Conservation (phyloP, 1,140 invertebrate species). For the Euura saliciscinereae region DNA sequence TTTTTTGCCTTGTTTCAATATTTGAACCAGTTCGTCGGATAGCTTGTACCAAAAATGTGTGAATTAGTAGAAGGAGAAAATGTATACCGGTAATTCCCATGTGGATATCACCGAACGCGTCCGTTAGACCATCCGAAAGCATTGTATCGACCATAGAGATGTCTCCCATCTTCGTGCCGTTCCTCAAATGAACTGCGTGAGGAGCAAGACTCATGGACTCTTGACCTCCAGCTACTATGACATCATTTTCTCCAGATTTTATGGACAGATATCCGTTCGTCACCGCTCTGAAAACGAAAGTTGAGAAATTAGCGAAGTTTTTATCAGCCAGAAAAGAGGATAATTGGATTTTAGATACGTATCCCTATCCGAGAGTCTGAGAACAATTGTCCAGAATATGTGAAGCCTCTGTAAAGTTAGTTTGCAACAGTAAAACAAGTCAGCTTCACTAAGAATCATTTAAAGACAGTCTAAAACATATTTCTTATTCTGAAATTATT, state of each 20-base stretch:
- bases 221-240: slow-evolving; percentile 84
- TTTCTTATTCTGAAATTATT: too few species aligned
- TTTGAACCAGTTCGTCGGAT: too few species aligned
- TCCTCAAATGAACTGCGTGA: slow-evolving; percentile 72
- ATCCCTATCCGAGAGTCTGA: too few species aligned
- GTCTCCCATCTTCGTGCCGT: slow-evolving; percentile 75
- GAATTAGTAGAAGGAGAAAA: too few species aligned
- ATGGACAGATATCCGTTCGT: slow-evolving; percentile 74
- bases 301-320: slow-evolving; percentile 21
- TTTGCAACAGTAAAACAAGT: too few species aligned
- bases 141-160: slow-evolving; percentile 72
- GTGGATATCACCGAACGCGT: slow-evolving; percentile 79
- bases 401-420: too few species aligned
- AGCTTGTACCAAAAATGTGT: too few species aligned
- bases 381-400: too few species aligned
- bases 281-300: slow-evolving; percentile 66
- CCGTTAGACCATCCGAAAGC: slow-evolving; percentile 79
- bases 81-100: slow-evolving; percentile 85
- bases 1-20: too few species aligned
- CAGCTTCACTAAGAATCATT: too few species aligned
- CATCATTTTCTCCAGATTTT: slow-evolving; percentile 68
- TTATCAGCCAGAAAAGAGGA: slow-evolving; percentile 12
- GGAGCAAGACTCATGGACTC: slow-evolving; percentile 86
- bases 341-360: neutral
- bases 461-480: too few species aligned